Base-by-base conservation (phyloP, 2,797 vertebrate genomes). In the Distichodus sexfasciatus region DNA sequence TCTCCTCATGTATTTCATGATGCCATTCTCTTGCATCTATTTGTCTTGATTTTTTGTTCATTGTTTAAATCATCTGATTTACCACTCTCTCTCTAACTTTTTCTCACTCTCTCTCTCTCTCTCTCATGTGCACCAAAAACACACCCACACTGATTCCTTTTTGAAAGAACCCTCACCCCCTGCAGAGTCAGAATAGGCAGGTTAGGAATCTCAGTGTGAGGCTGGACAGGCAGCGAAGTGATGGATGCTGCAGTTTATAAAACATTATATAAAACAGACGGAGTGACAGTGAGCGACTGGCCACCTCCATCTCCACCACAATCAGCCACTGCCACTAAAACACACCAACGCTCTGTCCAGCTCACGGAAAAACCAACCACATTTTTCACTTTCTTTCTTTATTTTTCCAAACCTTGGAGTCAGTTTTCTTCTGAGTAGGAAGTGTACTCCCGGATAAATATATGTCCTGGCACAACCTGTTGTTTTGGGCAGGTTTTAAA, bases 161-260 rank as follows among this genome's bases (percentile, higher is more conserved):
- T 33, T 31, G 43, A 6, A 58, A 24, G 33, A 38, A 61, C 64
- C 21, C 19, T 14, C 21, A 43, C 23, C 65, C 26, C 61, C 50
- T 17, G 35, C 12, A 24, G 48, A 66, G 62, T 63, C 38, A 12
- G 46, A 53, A 66, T 43, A 64, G 53, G 53, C 48, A 54, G 41
- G 28, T 54, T 57, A 17, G 10, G 23, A 44, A 40, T 68, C 43
- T 70, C 66, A 38, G 58, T 17, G n/a, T 54, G 58, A 43, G 31
- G 55, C 24, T 24, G 23, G 48, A 41, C 12, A 50, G 63, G 50
- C 63, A 61, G 63, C 46, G 19, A 59, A 44, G 76, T 73, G 66
- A 61, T 67, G 55, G 70, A 51, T 58, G 36, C 24, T 19, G 28
- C 46, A 55, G 59, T 71, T 44, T 58, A 12, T 67, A 55, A 62